These are phyloP conservation scores for Eupithecia pulchellata DNA, from an alignment of 2,888 invertebrate species.

Conservation along the genomic window DNA sequence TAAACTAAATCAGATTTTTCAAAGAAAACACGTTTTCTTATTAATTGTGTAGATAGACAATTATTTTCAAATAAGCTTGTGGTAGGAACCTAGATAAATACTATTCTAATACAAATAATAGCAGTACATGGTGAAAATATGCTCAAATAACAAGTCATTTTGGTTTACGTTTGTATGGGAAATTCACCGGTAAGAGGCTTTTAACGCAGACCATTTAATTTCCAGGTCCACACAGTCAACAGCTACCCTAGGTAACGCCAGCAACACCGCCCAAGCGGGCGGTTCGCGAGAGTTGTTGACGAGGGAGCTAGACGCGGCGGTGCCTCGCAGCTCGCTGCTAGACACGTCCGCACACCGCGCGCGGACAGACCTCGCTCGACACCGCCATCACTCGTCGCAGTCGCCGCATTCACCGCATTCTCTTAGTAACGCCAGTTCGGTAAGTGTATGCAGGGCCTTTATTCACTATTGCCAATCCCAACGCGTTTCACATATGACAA, in stretches of 20 bases:
- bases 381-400: conserved; percentile 75
- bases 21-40: no score
- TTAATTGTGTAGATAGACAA: no score
- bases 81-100: no score
- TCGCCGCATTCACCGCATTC: conserved; percentile 73
- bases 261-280: conserved; percentile 45
- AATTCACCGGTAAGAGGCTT: no score
- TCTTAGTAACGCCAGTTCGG: conserved; percentile 86
- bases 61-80: no score
- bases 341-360: conserved; percentile 92
- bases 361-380: conserved; percentile 92
- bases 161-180: no score
- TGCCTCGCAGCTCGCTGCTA: conserved; percentile 91
- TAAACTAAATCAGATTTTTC: no score
- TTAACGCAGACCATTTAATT: neutral
- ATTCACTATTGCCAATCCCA: no score
- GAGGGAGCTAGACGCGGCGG: conserved; percentile 89
- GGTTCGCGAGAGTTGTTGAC: conserved; percentile 82
- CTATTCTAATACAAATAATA: no score
- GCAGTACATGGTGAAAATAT: no score
- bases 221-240: conserved; percentile 31
- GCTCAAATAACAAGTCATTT: no score
- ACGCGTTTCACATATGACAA: no score
- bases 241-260: conserved; percentile 38
- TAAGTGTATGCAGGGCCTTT: conserved; percentile 18